Evolutionary conservation across 1,140 invertebrate genomes (phyloP), one percentile per base, ranked within the genome.

Genomic region (Drosophila kanapiae): DNA sequence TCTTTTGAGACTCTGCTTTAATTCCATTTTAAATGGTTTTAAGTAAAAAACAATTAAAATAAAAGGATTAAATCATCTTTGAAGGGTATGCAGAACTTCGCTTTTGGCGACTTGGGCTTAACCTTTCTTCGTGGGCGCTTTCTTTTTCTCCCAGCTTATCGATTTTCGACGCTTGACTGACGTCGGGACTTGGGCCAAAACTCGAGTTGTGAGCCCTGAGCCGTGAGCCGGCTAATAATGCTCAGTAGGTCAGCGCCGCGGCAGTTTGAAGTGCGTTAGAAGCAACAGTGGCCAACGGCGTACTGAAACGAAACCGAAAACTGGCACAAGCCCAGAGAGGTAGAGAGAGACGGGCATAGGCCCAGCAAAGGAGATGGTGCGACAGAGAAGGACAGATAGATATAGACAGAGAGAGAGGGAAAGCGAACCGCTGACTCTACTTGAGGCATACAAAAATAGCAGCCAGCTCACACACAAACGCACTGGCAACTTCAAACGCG

Each of bases 401-500:
- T 35, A 56, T 23, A 23, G n/a, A 38, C 27, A 49, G 57, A 29
- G 47, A 40, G 27, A n/a, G 31, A 23, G 11, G 43, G 16, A 60
- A 54, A 49, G 64, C 43, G 70, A 78, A 65, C 61, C 79, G 58
- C 65, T 68, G 65, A 65, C 62, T 53, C 74, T 84, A 84, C 68
- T 88, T 83, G 80, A 42, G 72, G 79, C 68, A 58, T 72, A 64
- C 75, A 75, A 90, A 88, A 88, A 88, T 90, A 88, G 81, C 77
- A 74, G 54, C 10, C 62, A 63, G 42, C 45, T 58, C 47, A 62
- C 49, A 60, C 72, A 81, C 14, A 69, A 43, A 82, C 76, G 63
- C 83, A 80, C 56, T 80, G 84, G 72, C 79, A 87, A 88, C 85
- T 88, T 88, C 84, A 90, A 88, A 84, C 84, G 84, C 84, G 85